Evolutionary conservation across 2,113 vertebrate genomes (phyloP).

Genomic region (Takifugu flavidus): DNA sequence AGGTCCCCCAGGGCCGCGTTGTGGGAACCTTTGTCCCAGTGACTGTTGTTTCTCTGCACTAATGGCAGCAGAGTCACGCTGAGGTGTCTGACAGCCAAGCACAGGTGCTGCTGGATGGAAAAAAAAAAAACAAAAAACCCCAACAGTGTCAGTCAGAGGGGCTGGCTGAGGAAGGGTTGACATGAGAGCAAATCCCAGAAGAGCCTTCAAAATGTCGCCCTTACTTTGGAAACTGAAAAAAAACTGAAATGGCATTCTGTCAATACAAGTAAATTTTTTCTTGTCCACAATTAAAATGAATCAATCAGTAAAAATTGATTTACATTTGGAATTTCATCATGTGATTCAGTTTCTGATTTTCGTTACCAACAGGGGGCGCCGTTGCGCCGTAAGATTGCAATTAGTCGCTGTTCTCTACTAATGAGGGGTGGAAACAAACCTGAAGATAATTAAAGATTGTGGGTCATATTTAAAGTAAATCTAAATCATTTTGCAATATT

Average conservation of each 20-base stretch:
- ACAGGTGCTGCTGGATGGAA: constrained; percentile 69
- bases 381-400: background rate
- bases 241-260: too few relatives aligned
- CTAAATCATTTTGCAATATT: too few relatives aligned
- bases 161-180: constrained; percentile 36
- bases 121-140: constrained; percentile 54
- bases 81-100: constrained; percentile 59
- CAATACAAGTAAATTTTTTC: background rate
- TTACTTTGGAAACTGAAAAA: too few relatives aligned
- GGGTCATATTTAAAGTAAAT: too few relatives aligned
- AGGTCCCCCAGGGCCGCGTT: constrained; percentile 29
- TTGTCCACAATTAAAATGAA: background rate
- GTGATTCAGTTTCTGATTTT: too few relatives aligned
- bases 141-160: constrained; percentile 41
- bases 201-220: background rate
- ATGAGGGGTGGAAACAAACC: too few relatives aligned
- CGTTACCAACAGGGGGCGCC: constrained; percentile 53
- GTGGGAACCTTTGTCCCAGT: constrained; percentile 51
- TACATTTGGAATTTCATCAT: background rate
- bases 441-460: too few relatives aligned
- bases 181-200: constrained; percentile 32
- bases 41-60: constrained; percentile 50
- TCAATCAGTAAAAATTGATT: background rate
- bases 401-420: background rate
- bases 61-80: constrained; percentile 38